These are phyloP conservation scores for Xanthorhoe designata DNA, from an alignment of 2,888 invertebrate species.

Conservation along the genomic window DNA sequence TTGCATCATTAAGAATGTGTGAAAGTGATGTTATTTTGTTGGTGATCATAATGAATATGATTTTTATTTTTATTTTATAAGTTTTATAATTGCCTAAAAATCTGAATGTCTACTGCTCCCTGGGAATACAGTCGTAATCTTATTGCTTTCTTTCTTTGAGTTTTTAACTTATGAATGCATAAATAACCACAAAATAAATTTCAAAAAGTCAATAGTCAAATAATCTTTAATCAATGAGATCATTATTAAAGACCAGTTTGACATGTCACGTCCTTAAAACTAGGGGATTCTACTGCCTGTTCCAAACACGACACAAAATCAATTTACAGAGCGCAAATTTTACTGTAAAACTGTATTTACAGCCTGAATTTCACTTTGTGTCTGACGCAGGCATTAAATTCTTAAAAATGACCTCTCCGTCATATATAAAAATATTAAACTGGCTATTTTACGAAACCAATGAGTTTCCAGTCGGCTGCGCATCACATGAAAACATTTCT, in stretches of 20 bases:
- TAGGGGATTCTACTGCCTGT: too few species aligned
- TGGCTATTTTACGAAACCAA: constrained; percentile 35
- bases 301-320: too few species aligned
- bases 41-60: neutral
- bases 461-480: constrained; percentile 54
- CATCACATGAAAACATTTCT: constrained; percentile 72
- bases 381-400: neutral
- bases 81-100: too few species aligned
- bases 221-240: too few species aligned
- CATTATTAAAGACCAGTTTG: too few species aligned
- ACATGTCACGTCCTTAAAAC: too few species aligned
- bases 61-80: neutral
- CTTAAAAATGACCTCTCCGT: neutral
- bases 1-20: neutral
- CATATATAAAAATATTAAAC: neutral
- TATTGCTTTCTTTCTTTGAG: too few species aligned
- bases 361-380: neutral
- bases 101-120: too few species aligned
- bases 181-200: neutral
- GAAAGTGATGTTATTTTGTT: too few species aligned
- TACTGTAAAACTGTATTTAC: neutral
- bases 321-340: neutral
- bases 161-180: too few species aligned
- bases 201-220: too few species aligned
- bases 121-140: too few species aligned